A percentile compares a stretch with the other conserved stretches of the same genome.
phyloP scores from a whole-genome alignment of 2,797 vertebrate species.

The Phyllotis vaccarum region DNA sequence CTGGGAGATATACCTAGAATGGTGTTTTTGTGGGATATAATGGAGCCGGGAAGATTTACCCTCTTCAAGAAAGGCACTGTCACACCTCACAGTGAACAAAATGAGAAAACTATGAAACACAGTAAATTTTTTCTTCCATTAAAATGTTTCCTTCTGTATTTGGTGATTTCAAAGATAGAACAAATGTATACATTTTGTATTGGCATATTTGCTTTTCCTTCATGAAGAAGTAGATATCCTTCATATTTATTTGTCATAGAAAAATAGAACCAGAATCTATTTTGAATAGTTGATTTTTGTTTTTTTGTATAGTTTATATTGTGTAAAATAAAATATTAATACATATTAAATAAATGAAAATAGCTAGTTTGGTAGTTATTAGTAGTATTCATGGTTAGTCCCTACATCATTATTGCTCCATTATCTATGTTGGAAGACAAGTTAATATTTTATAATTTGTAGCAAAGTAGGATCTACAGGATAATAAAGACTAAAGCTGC shows the following conservation, averaged over 20 bases:
- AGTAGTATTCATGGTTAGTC: not conserved
- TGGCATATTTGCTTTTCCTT: not conserved
- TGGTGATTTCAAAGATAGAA: not conserved
- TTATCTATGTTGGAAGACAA: not conserved
- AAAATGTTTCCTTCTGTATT: not conserved
- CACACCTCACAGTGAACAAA: not conserved
- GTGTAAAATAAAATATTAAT: not conserved
- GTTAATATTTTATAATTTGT: not conserved
- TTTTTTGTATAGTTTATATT: slow-evolving; percentile 28
- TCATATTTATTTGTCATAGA: slow-evolving; percentile 6
- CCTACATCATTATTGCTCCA: not conserved
- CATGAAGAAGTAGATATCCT: not conserved
- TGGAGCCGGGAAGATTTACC: not conserved
- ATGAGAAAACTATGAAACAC: not conserved
- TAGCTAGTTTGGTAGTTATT: not conserved
- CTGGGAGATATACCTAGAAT: not conserved
- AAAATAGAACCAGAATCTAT: not conserved
- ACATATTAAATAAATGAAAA: not conserved
- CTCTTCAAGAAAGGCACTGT: not conserved
- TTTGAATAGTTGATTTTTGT: not conserved
- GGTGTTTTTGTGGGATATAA: not conserved
- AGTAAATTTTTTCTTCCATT: not conserved
- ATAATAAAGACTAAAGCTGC: not conserved
- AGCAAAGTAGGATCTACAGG: not conserved
- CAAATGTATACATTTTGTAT: no score